Evolutionary conservation across 2,888 invertebrate species (phyloP).

Genomic region (Troglohyphantes excavatus): DNA sequence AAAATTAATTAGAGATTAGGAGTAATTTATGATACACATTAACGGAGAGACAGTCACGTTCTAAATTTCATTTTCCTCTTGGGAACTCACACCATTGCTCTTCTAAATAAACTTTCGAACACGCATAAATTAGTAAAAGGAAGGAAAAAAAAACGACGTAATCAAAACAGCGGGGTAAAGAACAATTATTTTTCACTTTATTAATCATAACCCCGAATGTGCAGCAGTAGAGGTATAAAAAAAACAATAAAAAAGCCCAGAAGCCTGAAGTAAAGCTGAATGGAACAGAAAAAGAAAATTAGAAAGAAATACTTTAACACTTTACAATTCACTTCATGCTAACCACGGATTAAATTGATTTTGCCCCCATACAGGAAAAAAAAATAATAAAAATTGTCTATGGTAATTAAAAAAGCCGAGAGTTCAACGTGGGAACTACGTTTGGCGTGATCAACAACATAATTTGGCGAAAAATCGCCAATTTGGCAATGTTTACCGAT

Average conservation of each 20-base stretch:
- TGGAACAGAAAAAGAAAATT: conserved; percentile 6
- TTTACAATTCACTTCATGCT: conserved; percentile 57
- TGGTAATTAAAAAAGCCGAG: conserved; percentile 61
- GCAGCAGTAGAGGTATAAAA: background rate
- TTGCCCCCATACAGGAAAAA: conserved; percentile 39
- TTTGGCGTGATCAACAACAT: conserved; percentile 10
- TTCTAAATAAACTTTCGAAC: conserved; percentile 1
- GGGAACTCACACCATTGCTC: background rate
- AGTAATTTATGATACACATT: conserved; percentile 49
- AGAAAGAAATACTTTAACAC: conserved; percentile 47
- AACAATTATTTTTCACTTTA: conserved; percentile 76
- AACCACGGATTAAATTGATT: conserved; percentile 74
- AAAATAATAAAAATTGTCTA: conserved; percentile 26
- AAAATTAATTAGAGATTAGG: conserved; percentile 49
- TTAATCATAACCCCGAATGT: conserved; percentile 57
- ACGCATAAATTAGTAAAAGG: conserved; percentile 24
- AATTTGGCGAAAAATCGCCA: no score
- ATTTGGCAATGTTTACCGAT: no score
- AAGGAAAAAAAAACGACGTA: background rate
- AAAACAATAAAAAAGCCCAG: conserved; percentile 24
- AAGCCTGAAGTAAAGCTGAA: conserved; percentile 8
- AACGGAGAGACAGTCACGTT: conserved; percentile 25
- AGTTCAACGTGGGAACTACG: conserved; percentile 50
- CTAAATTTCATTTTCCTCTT: background rate
- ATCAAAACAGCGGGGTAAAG: conserved; percentile 30